Evolutionary conservation across 2,113 vertebrate genomes (phyloP), one percentile per base, ranked within the genome.

Genomic region (Tenrec ecaudatus): DNA sequence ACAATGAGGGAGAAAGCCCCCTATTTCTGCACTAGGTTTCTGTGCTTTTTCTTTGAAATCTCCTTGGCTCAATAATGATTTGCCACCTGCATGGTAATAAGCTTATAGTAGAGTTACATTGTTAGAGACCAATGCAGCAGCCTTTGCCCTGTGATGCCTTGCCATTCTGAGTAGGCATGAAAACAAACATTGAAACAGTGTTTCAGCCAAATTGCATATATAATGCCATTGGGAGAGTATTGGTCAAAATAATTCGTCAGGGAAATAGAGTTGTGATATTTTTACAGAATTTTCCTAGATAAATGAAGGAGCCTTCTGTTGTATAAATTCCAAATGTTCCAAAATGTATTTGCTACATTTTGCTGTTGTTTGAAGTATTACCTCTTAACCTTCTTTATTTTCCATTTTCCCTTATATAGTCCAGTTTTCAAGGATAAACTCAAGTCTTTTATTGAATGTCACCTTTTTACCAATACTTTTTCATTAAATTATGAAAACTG

Each of bases 401-500:
- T 97, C 96, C 97, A 96, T 98, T 98, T 97, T 98, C 97, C 98
- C 98, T 97, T 98, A 90, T 89, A 89, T 96, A 94, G 98, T 98
- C 96, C 97, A 97, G 95, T 98, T 98, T 98, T 98, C 95, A 97
- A 98, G 98, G 95, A 98, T 95, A 96, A 98, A 98, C 92, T 98
- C 96, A 25, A 11, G 96, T 98, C 98, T 98, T 98, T 96, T 98
- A 98, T 97, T 97, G 98, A 97, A 98, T 98, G 96, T 98, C 97
- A 97, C 97, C 97, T 98, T 98, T 98, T 98, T 98, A 98, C 98
- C 98, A 97, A 96, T 98, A 98, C 98, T 98, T 98, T 98, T 98
- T 98, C 98, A 98, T 98, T 98, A 98, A 98, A 98, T 98, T 98
- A 98, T 98, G 97, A 98, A 97, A 98, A 98, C 94, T 98, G 97